phyloP scores from a whole-genome alignment of 2,888 invertebrate species.

The Thereva unica region DNA sequence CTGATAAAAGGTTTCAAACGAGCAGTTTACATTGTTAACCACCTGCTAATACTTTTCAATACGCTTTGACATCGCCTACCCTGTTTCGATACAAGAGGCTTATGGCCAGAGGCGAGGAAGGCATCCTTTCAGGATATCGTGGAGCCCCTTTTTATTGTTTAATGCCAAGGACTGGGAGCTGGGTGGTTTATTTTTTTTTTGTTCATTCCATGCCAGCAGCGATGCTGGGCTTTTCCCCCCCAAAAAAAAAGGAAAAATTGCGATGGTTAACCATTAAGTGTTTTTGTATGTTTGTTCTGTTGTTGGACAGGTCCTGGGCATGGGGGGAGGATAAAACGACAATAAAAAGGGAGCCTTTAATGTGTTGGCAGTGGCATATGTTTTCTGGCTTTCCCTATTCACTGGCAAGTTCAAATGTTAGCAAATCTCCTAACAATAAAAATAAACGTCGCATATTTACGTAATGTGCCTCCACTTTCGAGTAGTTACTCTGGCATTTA shows the following conservation, averaged over 20 bases:
- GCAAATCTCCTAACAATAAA: conserved; percentile 48
- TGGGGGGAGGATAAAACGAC: conserved; percentile 20
- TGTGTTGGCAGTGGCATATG: conserved; percentile 39
- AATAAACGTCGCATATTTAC: conserved; percentile 48
- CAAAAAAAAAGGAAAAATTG: conserved; percentile 37
- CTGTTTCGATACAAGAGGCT: conserved; percentile 1
- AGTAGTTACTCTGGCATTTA: not conserved
- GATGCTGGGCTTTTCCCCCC: conserved; percentile 10
- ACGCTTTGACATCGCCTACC: conserved; percentile 27
- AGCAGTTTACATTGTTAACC: conserved; percentile 38
- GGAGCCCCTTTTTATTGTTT: conserved; percentile 33
- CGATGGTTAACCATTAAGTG: conserved; percentile 41
- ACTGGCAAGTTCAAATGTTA: conserved; percentile 40
- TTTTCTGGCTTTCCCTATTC: conserved; percentile 32
- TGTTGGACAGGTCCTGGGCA: conserved; percentile 12
- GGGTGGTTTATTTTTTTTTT: not conserved
- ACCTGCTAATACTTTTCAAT: conserved; percentile 36
- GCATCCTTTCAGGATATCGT: conserved; percentile 29
- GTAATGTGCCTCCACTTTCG: conserved; percentile 30
- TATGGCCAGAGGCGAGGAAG: conserved; percentile 1
- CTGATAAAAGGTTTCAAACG: conserved; percentile 33
- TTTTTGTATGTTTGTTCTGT: conserved; percentile 40
- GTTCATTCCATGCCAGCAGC: not conserved
- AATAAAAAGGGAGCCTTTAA: conserved; percentile 33
- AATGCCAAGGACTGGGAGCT: conserved; percentile 19